Base-by-base conservation (phyloP, 2,888 invertebrate species). In the Gymnocheta viridis region DNA sequence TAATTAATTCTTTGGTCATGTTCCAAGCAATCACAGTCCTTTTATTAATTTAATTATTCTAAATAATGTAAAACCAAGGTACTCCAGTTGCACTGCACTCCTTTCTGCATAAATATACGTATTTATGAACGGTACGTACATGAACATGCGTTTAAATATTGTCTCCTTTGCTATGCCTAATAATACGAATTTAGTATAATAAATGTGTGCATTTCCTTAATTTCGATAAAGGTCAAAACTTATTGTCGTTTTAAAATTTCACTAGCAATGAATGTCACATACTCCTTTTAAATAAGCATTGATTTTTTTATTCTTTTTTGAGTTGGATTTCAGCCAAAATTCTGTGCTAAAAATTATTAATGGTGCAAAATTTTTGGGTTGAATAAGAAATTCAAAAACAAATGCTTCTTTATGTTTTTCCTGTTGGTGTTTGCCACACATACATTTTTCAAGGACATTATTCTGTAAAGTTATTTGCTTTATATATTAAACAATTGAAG, bases 261-360 rank as follows among this genome's bases (percentile, higher is more conserved):
- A 77, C 54, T 78, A 80, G 72, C 82, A 85, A 80, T 85, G 79
- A 85, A 80, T 85, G 79, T 79, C 85, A 85, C 82, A 67, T 74
- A 85, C 78, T 82, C 70, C 60, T 74, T 60, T 29, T 44, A 64
- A 74, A 60, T 60, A 56, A 85, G 82, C 82, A 78, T 85, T 81
- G 85, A 86, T 86, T 86, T 87, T 86, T 70, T 41, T n/a, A n/a
- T n/a, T n/a, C n/a, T n/a, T 51, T 67, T 14, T 35, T 67, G 47
- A 47, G 73, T 84, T 84, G 84, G 84, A 81, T 58, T 62, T 56
- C 9, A 69, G 84, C 84, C 84, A 84, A 84, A 79, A 73, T 73
- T 66, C 29, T 82, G 69, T 82, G 80, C 58, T 76, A 38, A 74
- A 70, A 82, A 54, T 82, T 76, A 82, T 76, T 74, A 76, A 82